These are phyloP conservation scores for Bhutanitis thaidina DNA, from an alignment of 2,888 invertebrate species.

Conservation along the genomic window DNA sequence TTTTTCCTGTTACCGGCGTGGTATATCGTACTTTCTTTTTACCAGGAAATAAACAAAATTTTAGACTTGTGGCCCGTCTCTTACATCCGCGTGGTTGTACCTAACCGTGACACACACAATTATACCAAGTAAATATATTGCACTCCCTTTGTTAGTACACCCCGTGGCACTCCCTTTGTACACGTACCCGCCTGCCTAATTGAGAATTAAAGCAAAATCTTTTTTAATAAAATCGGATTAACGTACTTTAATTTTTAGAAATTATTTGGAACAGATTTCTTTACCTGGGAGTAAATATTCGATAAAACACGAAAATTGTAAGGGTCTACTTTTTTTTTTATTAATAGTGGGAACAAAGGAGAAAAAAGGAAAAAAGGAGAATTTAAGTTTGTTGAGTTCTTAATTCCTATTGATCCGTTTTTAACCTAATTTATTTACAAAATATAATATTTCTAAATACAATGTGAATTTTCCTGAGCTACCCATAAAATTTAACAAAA, in stretches of 20 bases:
- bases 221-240: slow-evolving; percentile 24
- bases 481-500: too few species aligned
- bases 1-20: slow-evolving; percentile 41
- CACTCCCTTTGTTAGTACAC: slow-evolving; percentile 24
- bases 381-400: too few species aligned
- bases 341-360: too few species aligned
- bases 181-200: slow-evolving; percentile 15
- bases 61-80: slow-evolving; percentile 28
- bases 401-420: too few species aligned
- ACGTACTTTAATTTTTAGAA: slow-evolving; percentile 2
- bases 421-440: too few species aligned
- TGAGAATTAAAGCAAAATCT: slow-evolving; percentile 24
- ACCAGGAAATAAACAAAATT: slow-evolving; percentile 57
- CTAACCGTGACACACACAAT: slow-evolving; percentile 5
- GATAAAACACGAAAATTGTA: not conserved
- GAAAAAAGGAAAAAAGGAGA: too few species aligned
- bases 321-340: not conserved
- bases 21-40: slow-evolving; percentile 53
- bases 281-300: not conserved
- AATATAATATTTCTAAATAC: too few species aligned
- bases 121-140: slow-evolving; percentile 16
- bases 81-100: slow-evolving; percentile 4
- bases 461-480: too few species aligned
- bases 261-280: not conserved
- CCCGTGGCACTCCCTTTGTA: slow-evolving; percentile 27